Evolutionary conservation across 2,888 invertebrate genomes (phyloP).

Genomic region (Drosophila infuscata): DNA sequence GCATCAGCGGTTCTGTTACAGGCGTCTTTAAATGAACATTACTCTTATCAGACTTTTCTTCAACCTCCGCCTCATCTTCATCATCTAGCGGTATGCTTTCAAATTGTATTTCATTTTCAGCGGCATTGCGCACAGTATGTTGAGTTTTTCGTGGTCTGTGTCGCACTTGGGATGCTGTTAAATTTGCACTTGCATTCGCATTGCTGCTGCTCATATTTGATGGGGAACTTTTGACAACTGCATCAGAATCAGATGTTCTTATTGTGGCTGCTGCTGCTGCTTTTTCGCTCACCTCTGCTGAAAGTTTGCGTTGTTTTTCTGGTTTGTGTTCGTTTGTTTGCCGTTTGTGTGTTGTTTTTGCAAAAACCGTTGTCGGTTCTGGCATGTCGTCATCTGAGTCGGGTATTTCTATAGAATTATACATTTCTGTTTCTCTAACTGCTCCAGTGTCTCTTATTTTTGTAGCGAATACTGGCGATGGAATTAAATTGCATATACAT

Average conservation of each 20-base stretch:
- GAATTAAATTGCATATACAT: neutral
- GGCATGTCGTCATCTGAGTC: slow-evolving; percentile 67
- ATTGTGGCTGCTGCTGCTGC: neutral
- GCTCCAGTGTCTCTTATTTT: slow-evolving; percentile 7
- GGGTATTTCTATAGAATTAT: slow-evolving; percentile 59
- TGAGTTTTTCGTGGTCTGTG: slow-evolving; percentile 64
- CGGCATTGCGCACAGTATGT: slow-evolving; percentile 53
- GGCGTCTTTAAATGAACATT: neutral
- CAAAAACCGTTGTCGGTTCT: neutral
- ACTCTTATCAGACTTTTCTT: neutral
- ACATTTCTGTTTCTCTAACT: slow-evolving; percentile 21
- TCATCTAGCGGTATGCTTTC: slow-evolving; percentile 47
- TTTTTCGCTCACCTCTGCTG: neutral
- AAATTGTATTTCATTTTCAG: slow-evolving; percentile 59
- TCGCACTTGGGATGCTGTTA: slow-evolving; percentile 15
- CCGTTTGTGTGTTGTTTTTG: slow-evolving; percentile 3
- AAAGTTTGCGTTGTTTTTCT: slow-evolving; percentile 14
- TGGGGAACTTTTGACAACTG: slow-evolving; percentile 3
- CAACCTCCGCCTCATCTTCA: neutral
- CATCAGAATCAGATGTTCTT: slow-evolving; percentile 21
- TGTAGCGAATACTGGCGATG: neutral
- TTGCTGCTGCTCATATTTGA: slow-evolving; percentile 2
- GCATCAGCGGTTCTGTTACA: too few species aligned
- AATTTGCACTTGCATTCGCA: neutral
- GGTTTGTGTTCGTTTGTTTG: slow-evolving; percentile 32